These are phyloP conservation scores for Achatina immaculata DNA, from an alignment of 1,140 invertebrate genomes.

Conservation along the genomic window DNA sequence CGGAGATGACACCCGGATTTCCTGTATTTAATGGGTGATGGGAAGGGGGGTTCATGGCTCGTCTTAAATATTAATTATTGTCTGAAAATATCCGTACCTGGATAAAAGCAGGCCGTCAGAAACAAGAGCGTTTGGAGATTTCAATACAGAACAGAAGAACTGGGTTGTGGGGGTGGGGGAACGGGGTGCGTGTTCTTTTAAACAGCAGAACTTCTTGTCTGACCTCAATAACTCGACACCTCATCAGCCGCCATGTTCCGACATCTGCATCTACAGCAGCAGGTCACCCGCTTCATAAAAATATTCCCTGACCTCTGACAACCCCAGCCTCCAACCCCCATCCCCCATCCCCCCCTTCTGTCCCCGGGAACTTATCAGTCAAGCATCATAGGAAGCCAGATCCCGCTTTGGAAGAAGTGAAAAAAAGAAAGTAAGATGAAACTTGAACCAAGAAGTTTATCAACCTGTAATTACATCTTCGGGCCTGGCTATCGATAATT, in stretches of 20 bases:
- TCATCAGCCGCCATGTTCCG: not conserved
- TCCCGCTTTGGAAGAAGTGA: not conserved
- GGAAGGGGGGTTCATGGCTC: not conserved
- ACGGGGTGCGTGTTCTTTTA: not conserved
- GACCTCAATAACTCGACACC: not conserved
- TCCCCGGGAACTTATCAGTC: not conserved
- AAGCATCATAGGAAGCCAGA: not conserved
- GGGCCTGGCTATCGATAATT: not conserved
- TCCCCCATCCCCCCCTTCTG: too few species aligned
- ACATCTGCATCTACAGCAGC: constrained; percentile 11
- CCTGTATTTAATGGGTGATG: not conserved
- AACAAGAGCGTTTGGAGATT: too few species aligned
- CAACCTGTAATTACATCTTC: not conserved
- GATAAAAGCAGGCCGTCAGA: constrained; percentile 2
- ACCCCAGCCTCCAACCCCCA: too few species aligned
- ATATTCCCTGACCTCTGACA: not conserved
- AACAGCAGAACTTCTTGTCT: not conserved
- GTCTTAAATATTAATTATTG: not conserved
- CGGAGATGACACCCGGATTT: too few species aligned
- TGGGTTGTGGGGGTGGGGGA: too few species aligned
- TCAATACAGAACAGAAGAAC: too few species aligned
- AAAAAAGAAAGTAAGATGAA: not conserved
- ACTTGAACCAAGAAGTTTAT: not conserved
- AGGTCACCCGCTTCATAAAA: not conserved
- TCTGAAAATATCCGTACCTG: not conserved